Evolutionary conservation across 2,797 vertebrate genomes (phyloP), one percentile per base, ranked within the genome.

Genomic region (Argya squamiceps): DNA sequence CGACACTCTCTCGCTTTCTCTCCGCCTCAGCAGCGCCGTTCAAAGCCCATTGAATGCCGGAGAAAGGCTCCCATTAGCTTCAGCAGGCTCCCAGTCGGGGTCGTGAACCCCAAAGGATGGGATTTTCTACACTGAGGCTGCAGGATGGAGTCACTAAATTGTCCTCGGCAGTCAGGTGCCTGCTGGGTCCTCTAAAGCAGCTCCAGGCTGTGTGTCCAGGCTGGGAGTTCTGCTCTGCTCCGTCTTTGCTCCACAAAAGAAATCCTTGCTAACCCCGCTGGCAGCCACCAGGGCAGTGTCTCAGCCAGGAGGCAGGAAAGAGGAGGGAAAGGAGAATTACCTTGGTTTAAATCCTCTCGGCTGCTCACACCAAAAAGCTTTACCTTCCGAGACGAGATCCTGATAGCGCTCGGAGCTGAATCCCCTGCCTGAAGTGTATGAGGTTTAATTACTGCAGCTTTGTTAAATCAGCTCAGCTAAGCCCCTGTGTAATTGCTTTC

Each of bases 401-500:
- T 77, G 77, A 81, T 34, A 94, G 77, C 67, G 37, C 77, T 94
- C 2, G 0, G 77, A 78, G 64, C 69, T 67, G 85, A 96, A 84
- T 94, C 88, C 94, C 96, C 90, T 79, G 88, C 86, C 92, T 80
- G 78, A 95, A 94, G 88, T 89, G 70, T 47, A 47, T 60, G 86
- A 96, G 86, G 85, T 91, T 96, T 97, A 97, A 96, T 96, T 97
- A 97, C 93, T 94, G 83, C 63, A 82, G 95, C 94, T 96, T 96
- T 94, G 92, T 96, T 96, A 96, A 95, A 96, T 94, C 92, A 96
- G 94, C 86, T 90, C 30, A 0, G 83, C 87, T 96, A 96, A 97
- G 84, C 74, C 74, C 77, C 81, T 97, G 86, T 82, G 74, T 95
- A 96, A 96, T 96, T 92, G 90, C 92, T 89, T 94, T 94, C 82